Evolutionary conservation across 2,888 invertebrate species (phyloP).

Genomic region (Erebia aethiops): DNA sequence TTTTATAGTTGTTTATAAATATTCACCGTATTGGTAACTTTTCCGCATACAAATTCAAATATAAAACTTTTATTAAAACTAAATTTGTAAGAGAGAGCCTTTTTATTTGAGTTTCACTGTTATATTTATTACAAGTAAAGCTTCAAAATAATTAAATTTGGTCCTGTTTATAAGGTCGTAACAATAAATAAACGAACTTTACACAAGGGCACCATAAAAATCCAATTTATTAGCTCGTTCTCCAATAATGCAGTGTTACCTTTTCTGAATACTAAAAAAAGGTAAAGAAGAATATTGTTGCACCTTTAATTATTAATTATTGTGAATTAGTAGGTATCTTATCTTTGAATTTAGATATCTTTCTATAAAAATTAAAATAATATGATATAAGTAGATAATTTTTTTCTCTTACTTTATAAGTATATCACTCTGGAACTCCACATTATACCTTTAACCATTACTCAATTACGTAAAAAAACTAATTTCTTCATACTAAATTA

Average conservation of each 20-base stretch:
- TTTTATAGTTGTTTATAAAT: too few species aligned
- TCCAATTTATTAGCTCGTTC: not conserved
- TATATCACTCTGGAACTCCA: too few species aligned
- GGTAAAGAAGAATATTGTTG: not conserved
- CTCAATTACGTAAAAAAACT: not conserved
- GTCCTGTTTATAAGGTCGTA: not conserved
- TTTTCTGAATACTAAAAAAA: not conserved
- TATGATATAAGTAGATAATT: too few species aligned
- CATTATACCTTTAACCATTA: not conserved
- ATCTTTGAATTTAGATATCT: too few species aligned
- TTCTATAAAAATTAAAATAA: too few species aligned
- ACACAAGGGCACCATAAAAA: not conserved
- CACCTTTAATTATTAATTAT: not conserved
- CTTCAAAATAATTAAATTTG: not conserved
- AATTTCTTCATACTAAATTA: constrained; percentile 5
- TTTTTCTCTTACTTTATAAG: too few species aligned
- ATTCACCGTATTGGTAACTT: too few species aligned
- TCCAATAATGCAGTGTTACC: not conserved
- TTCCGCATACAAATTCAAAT: too few species aligned
- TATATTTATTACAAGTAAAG: not conserved
- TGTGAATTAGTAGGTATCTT: not conserved
- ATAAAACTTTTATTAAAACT: too few species aligned
- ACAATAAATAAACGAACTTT: not conserved
- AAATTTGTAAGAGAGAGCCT: too few species aligned
- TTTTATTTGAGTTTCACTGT: too few species aligned